These are phyloP conservation scores for Panagrolaimus sp. DNA, from an alignment of 1,140 invertebrate species.

Conservation along the genomic window DNA sequence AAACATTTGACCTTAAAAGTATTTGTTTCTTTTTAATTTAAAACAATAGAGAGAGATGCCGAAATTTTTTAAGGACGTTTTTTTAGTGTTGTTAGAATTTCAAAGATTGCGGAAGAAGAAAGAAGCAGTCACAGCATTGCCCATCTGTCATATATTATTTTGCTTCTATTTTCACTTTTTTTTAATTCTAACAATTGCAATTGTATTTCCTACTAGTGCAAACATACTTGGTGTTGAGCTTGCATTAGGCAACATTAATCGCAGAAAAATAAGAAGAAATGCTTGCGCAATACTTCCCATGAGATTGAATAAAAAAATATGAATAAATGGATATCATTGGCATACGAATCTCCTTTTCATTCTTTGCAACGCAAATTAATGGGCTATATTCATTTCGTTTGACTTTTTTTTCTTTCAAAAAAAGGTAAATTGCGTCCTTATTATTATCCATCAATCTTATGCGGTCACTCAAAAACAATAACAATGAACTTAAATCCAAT, in stretches of 20 bases:
- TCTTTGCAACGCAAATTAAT: too few relatives aligned
- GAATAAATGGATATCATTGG: too few relatives aligned
- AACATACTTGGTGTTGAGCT: background rate
- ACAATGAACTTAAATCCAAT: conserved; percentile 1
- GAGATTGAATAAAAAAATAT: background rate
- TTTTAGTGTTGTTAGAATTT: too few relatives aligned
- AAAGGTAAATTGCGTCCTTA: background rate
- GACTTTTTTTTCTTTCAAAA: too few relatives aligned
- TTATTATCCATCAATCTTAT: conserved; percentile 11
- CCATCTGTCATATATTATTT: too few relatives aligned
- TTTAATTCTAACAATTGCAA: too few relatives aligned
- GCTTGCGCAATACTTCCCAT: conserved; percentile 16
- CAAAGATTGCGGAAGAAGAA: too few relatives aligned
- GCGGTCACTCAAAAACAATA: conserved; percentile 18
- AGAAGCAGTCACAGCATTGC: too few relatives aligned
- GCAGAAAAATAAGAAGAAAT: background rate
- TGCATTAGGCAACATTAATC: conserved; percentile 18
- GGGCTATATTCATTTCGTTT: too few relatives aligned
- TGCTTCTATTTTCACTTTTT: too few relatives aligned
- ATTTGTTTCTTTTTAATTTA: conserved; percentile 22
- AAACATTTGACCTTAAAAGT: conserved; percentile 7
- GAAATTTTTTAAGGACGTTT: background rate
- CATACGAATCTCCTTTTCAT: too few relatives aligned
- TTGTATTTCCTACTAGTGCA: background rate
- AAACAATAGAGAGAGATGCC: conserved; percentile 11